These are phyloP conservation scores for Phthorimaea operculella DNA, from an alignment of 1,140 invertebrate genomes.

Conservation along the genomic window DNA sequence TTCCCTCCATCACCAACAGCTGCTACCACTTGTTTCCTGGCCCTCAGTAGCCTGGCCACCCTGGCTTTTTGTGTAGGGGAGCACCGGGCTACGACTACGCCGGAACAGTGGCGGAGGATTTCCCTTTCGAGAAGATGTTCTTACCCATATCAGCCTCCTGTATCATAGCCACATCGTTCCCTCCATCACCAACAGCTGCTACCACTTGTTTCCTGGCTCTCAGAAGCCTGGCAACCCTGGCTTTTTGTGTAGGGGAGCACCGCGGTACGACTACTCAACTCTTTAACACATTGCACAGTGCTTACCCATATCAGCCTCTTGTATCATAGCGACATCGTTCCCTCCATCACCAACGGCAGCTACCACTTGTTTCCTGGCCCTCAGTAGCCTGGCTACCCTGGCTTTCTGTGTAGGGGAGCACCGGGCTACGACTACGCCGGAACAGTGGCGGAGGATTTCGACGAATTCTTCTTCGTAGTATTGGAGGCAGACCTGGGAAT, in stretches of 20 bases:
- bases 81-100: constrained; percentile 96
- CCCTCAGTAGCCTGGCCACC: constrained; percentile 77
- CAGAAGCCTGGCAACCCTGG: constrained; percentile 92
- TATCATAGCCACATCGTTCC: constrained; percentile 93
- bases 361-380: constrained; percentile 85
- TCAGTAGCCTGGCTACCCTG: constrained; percentile 91
- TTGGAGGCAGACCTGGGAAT: constrained; percentile 78
- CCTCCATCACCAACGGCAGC: constrained; percentile 88
- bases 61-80: constrained; percentile 91
- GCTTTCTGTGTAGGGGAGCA: constrained; percentile 99
- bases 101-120: constrained; percentile 89
- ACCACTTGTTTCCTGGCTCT: constrained; percentile 87
- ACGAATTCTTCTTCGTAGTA: constrained; percentile 97
- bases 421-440: constrained; percentile 95
- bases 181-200: constrained; percentile 86
- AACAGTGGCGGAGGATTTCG: constrained; percentile 90
- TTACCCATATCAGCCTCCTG: constrained; percentile 96
- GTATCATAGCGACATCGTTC: constrained; percentile 94
- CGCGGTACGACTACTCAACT: constrained; percentile 97
- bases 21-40: constrained; percentile 84
- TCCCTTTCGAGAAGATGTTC: too few species aligned
- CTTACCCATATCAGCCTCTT: constrained; percentile 91
- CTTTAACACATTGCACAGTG: too few species aligned
- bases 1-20: constrained; percentile 90
- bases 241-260: constrained; percentile 99